Conservation (phyloP, 1,140 invertebrate genomes). For the Muscidifurax raptorellus region DNA sequence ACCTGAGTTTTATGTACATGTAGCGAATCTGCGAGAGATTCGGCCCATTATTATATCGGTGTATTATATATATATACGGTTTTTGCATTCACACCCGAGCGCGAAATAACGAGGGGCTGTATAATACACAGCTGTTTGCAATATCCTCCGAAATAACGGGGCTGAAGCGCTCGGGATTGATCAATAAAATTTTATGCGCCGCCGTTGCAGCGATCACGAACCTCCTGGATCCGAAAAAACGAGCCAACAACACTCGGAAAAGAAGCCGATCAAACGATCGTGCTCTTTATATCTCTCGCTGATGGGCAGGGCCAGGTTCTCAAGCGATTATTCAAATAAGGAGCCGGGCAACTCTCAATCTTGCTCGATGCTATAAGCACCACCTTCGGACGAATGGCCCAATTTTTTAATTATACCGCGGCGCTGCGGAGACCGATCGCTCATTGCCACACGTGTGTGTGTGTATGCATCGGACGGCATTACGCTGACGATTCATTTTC, state of each 20-base stretch:
- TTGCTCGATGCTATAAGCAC: constrained; percentile 4
- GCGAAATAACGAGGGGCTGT: no score
- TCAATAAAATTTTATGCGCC: background rate
- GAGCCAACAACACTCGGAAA: background rate
- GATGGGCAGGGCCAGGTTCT: background rate
- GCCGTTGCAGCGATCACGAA: background rate
- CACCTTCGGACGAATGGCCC: constrained; percentile 17
- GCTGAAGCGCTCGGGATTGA: background rate
- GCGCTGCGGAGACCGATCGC: background rate
- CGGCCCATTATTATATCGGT: no score
- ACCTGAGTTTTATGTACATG: no score
- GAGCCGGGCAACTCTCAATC: background rate
- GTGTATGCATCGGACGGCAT: background rate
- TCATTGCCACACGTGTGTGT: background rate
- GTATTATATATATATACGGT: no score
- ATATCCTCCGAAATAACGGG: background rate
- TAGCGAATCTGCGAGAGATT: no score
- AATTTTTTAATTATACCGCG: constrained; percentile 43
- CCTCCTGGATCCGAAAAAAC: background rate
- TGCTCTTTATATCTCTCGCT: background rate
- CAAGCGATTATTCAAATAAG: constrained; percentile 43
- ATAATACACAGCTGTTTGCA: no score
- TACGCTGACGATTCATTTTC: constrained; percentile 16
- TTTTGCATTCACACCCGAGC: no score
- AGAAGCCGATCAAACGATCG: background rate